Percentiles rank a stretch among this genome's conserved stretches.
These are phyloP conservation scores for Adela reaumurella DNA, from an alignment of 2,888 invertebrate species.

Conservation along the genomic window DNA sequence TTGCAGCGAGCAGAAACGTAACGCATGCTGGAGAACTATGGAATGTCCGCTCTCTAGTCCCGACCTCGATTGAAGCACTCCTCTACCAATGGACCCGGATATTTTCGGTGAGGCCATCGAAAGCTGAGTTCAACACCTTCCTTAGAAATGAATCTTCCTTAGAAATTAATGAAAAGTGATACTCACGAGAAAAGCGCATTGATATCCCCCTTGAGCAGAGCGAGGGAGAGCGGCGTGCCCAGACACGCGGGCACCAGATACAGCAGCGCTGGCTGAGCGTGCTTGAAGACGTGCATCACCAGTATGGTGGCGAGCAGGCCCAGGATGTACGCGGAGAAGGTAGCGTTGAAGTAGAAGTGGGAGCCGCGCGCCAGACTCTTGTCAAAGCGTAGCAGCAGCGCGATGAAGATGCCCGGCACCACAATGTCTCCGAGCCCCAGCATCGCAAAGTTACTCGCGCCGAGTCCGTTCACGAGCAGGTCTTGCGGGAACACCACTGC, in stretches of 20 bases:
- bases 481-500: conserved; percentile 98
- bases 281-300: conserved; percentile 97
- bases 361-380: conserved; percentile 72
- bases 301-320: conserved; percentile 92
- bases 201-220: conserved; percentile 85
- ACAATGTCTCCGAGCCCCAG: conserved; percentile 98
- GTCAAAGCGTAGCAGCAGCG: conserved; percentile 92
- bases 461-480: conserved; percentile 85
- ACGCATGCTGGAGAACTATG: too few species aligned
- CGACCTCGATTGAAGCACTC: too few species aligned
- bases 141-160: too few species aligned
- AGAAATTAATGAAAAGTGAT: too few species aligned
- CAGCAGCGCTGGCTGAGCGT: conserved; percentile 95
- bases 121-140: too few species aligned
- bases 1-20: too few species aligned
- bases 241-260: conserved; percentile 97
- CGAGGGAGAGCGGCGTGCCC: conserved; percentile 84
- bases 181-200: conserved; percentile 86
- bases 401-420: conserved; percentile 98
- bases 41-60: too few species aligned
- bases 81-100: too few species aligned
- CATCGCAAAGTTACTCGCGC: conserved; percentile 96
- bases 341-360: conserved; percentile 84
- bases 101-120: too few species aligned
- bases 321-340: conserved; percentile 89